These are phyloP conservation scores for Melanotaenia duboulayi DNA, from an alignment of 2,113 vertebrate genomes.

Conservation along the genomic window DNA sequence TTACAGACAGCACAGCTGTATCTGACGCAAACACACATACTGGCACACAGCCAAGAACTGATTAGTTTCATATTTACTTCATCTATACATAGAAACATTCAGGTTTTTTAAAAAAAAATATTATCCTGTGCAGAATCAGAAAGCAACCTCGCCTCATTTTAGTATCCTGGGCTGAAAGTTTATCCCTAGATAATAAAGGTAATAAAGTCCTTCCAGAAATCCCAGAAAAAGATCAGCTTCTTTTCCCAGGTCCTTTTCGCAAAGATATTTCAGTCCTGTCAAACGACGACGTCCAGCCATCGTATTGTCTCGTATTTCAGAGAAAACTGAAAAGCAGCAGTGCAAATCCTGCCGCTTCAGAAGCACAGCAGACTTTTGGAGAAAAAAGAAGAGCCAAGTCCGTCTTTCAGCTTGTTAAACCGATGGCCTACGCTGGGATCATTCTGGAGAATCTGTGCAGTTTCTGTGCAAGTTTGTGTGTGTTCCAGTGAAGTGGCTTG, in stretches of 20 bases:
- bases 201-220: slow-evolving; percentile 13
- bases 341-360: slow-evolving; percentile 40
- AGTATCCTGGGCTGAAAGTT: slow-evolving; percentile 17
- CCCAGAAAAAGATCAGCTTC: not conserved
- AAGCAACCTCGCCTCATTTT: slow-evolving; percentile 4
- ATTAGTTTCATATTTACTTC: slow-evolving; percentile 61
- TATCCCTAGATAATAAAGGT: not conserved
- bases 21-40: slow-evolving; percentile 49
- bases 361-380: slow-evolving; percentile 11
- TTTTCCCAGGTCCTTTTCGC: slow-evolving; percentile 3
- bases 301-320: slow-evolving; percentile 20
- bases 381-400: slow-evolving; percentile 34
- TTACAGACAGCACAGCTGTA: slow-evolving; percentile 80
- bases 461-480: slow-evolving; percentile 22
- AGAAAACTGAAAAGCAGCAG: slow-evolving; percentile 46
- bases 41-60: slow-evolving; percentile 39
- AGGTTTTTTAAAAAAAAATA: slow-evolving; percentile 38
- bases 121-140: slow-evolving; percentile 34
- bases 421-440: slow-evolving; percentile 26
- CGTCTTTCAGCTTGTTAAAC: slow-evolving; percentile 45
- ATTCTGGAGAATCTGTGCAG: slow-evolving; percentile 30
- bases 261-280: slow-evolving; percentile 4
- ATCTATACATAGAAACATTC: slow-evolving; percentile 44
- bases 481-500: slow-evolving; percentile 48
- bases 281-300: slow-evolving; percentile 8